Conservation (phyloP, 2,113 vertebrate genomes). For the Barnardius zonarius region DNA sequence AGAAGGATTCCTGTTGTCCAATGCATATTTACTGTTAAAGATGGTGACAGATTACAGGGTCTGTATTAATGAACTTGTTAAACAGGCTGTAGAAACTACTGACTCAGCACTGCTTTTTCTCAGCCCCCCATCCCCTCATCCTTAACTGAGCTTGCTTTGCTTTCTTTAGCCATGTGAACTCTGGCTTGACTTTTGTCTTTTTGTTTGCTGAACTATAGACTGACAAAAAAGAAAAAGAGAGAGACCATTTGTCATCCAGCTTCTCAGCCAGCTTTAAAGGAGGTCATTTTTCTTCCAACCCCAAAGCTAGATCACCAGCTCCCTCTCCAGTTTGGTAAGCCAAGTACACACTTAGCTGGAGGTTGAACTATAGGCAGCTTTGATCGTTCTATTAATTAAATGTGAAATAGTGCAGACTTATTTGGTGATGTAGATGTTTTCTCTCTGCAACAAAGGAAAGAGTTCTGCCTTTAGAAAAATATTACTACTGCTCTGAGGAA, state of each 20-base stretch:
- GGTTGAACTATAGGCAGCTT: background rate
- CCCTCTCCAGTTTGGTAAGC: slow-evolving; percentile 86
- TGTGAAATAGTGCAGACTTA: background rate
- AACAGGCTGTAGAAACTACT: background rate
- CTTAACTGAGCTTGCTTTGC: background rate
- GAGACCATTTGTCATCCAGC: slow-evolving; percentile 81
- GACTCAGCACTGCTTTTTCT: background rate
- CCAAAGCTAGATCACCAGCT: slow-evolving; percentile 77
- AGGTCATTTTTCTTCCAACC: slow-evolving; percentile 78
- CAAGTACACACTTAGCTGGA: background rate
- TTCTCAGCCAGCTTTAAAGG: slow-evolving; percentile 75
- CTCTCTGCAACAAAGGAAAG: background rate
- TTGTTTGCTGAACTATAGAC: slow-evolving; percentile 68
- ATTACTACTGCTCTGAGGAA: background rate
- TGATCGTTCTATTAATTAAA: background rate
- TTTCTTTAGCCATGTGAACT: background rate
- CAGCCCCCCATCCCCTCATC: background rate
- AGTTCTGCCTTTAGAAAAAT: background rate
- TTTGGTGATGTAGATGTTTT: background rate
- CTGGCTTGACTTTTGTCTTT: slow-evolving; percentile 52
- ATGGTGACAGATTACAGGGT: background rate
- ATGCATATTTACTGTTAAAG: background rate
- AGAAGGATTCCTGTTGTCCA: background rate
- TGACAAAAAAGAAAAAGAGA: slow-evolving; percentile 78
- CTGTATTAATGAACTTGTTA: background rate